Percentiles rank a stretch among this genome's conserved stretches.
Evolutionary conservation across 1,140 invertebrate species (phyloP).

Genomic region (Halyomorpha halys): DNA sequence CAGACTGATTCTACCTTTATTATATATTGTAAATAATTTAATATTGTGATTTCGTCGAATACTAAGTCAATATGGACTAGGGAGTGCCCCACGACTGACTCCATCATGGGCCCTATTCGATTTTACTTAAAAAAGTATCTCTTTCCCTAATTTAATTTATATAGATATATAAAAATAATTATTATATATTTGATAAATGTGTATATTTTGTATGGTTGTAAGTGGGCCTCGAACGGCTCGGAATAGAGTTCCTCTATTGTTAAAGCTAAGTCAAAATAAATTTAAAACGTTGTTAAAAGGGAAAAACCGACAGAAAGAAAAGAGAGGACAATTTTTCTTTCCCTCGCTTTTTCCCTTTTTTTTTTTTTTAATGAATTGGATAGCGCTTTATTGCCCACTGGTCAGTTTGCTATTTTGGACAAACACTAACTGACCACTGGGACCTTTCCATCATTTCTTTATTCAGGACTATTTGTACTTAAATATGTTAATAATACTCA

Average conservation of each 20-base stretch:
- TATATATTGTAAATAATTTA: conserved; percentile 4
- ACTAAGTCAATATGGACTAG: conserved; percentile 7
- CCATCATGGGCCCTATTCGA: neutral
- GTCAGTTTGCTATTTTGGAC: neutral
- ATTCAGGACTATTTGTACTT: conserved; percentile 2
- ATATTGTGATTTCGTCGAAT: neutral
- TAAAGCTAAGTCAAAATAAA: conserved; percentile 12
- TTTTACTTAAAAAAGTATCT: conserved; percentile 14
- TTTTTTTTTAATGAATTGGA: neutral
- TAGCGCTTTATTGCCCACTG: neutral
- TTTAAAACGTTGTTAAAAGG: neutral
- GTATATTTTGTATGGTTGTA: conserved; percentile 16
- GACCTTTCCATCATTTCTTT: conserved; percentile 4
- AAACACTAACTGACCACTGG: conserved; percentile 1
- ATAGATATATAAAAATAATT: neutral
- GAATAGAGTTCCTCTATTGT: conserved; percentile 5
- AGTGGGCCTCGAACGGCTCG: neutral
- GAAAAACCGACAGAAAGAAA: neutral
- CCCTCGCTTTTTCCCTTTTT: neutral
- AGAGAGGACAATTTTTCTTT: neutral
- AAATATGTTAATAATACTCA: conserved; percentile 9
- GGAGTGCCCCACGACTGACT: conserved; percentile 8
- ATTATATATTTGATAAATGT: conserved; percentile 16
- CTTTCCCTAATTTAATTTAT: conserved; percentile 5
- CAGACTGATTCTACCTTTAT: neutral